A percentile compares a stretch with the other conserved stretches of the same genome.
These are phyloP conservation scores for Rhinolophus ferrumequinum DNA, from an alignment of 2,113 vertebrate species.

Conservation along the genomic window DNA sequence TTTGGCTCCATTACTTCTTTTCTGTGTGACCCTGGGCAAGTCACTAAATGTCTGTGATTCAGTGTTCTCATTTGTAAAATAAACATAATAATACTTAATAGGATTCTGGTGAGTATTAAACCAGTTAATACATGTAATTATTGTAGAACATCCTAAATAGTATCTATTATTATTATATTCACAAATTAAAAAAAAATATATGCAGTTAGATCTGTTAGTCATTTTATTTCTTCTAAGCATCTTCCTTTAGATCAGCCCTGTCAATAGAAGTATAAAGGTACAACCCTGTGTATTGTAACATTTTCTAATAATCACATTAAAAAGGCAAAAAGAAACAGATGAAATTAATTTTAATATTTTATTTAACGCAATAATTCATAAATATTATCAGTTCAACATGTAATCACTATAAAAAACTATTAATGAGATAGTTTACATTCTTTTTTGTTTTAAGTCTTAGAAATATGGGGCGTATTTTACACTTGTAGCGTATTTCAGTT, in stretches of 20 bases:
- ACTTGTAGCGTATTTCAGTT: not conserved
- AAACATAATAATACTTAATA: not conserved
- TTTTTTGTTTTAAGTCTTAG: not conserved
- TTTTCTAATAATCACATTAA: not conserved
- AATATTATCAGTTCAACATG: not conserved
- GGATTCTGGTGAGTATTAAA: not conserved
- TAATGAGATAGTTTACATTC: not conserved
- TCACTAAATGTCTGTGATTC: not conserved
- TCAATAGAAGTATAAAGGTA: not conserved
- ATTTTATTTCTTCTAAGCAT: conserved; percentile 2
- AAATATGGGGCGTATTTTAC: not conserved
- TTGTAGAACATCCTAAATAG: not conserved
- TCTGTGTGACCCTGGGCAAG: not conserved
- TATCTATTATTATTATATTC: not conserved
- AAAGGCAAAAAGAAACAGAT: not conserved
- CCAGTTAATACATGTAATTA: not conserved
- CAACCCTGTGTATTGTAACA: not conserved
- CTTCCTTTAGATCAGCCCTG: not conserved
- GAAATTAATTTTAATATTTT: not conserved
- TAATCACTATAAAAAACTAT: not conserved
- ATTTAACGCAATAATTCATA: not conserved
- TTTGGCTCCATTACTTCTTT: not conserved
- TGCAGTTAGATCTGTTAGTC: not conserved
- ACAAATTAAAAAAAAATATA: not conserved
- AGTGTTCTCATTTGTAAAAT: conserved; percentile 15